A percentile compares a stretch with the other conserved stretches of the same genome.
phyloP scores from a whole-genome alignment of 2,113 vertebrate genomes.

The Empidonax traillii region DNA sequence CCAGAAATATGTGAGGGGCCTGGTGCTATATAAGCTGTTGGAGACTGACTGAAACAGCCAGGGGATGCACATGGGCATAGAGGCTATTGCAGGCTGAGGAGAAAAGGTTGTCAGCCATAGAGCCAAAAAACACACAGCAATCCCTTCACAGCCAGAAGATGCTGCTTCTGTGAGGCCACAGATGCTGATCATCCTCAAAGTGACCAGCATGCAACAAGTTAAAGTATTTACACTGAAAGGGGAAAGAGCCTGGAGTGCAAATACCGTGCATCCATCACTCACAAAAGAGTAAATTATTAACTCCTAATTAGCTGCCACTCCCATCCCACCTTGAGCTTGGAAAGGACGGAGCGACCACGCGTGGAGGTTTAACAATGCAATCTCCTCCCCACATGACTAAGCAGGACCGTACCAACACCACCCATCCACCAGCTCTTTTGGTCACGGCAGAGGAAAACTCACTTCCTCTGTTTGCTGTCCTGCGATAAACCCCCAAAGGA shows the following conservation, averaged over 20 bases:
- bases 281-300: constrained; percentile 40
- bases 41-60: background rate
- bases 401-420: background rate
- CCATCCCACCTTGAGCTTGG: background rate
- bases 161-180: background rate
- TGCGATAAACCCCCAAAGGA: background rate
- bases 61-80: background rate
- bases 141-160: background rate
- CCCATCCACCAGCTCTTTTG: background rate
- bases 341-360: background rate
- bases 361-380: background rate
- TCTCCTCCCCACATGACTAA: background rate
- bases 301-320: constrained; percentile 25
- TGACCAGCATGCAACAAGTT: background rate
- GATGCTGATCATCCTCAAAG: background rate
- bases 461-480: background rate
- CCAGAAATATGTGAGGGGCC: background rate
- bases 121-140: background rate
- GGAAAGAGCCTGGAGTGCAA: background rate
- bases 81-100: background rate
- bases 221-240: background rate
- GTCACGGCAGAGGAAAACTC: background rate
- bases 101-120: background rate
- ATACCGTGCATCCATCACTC: background rate
- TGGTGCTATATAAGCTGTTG: background rate